Conservation (phyloP, 1,140 invertebrate genomes). For the Lepidurus apus region DNA sequence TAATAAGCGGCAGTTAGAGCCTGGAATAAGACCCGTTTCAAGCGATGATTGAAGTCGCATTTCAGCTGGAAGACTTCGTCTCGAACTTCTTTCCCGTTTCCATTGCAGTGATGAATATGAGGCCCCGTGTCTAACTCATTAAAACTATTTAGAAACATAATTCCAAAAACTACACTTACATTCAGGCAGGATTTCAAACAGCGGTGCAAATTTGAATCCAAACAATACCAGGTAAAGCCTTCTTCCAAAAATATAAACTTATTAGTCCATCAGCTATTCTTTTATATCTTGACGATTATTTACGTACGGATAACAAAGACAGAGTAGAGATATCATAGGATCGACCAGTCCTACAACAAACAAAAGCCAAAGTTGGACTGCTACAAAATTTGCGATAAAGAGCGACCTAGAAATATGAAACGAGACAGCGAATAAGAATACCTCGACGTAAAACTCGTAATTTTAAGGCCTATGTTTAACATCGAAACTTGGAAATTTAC, state of each 20-base stretch:
- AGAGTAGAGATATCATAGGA: conserved; percentile 66
- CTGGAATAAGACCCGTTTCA: conserved; percentile 85
- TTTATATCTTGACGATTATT: conserved; percentile 29
- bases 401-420: neutral
- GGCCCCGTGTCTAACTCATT: conserved; percentile 52
- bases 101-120: conserved; percentile 48
- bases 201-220: conserved; percentile 46
- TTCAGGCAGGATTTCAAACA: conserved; percentile 46
- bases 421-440: neutral
- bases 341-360: conserved; percentile 66
- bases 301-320: conserved; percentile 87
- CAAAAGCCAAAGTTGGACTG: conserved; percentile 55
- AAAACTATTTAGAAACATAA: conserved; percentile 1
- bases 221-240: conserved; percentile 33
- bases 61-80: conserved; percentile 78
- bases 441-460: neutral
- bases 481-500: neutral
- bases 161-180: conserved; percentile 35
- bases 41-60: conserved; percentile 77
- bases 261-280: neutral
- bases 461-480: neutral
- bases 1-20: conserved; percentile 86
- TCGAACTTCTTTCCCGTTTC: conserved; percentile 55
- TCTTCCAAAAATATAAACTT: neutral
- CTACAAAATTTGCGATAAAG: neutral